A percentile compares a stretch with the other conserved stretches of the same genome.
Conservation (phyloP, 2,113 vertebrate species). For the Procavia capensis region DNA sequence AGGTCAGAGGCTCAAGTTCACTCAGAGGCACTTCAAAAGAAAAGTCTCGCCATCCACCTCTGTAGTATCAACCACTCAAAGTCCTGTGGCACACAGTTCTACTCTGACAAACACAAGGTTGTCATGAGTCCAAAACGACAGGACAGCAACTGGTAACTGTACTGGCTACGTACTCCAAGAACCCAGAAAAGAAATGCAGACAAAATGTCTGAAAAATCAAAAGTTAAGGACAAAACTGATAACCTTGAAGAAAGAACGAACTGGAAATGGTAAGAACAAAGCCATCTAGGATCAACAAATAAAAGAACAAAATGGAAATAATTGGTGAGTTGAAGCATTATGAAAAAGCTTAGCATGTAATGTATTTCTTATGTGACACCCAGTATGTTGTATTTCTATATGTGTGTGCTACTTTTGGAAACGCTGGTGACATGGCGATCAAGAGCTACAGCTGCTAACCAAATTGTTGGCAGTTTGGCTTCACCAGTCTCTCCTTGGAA, state of each 20-base stretch:
- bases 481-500: too few relatives aligned
- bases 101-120: neutral
- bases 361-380: neutral
- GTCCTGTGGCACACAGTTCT: neutral
- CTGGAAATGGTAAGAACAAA: neutral
- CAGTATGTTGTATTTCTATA: neutral
- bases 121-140: too few relatives aligned
- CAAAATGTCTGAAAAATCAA: neutral
- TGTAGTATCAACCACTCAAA: neutral
- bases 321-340: neutral
- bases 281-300: neutral
- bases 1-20: neutral
- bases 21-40: neutral
- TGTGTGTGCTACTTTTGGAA: neutral
- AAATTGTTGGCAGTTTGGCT: too few relatives aligned
- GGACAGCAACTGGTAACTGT: neutral
- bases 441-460: too few relatives aligned
- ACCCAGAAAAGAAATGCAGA: neutral
- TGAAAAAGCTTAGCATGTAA: neutral
- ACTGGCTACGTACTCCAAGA: neutral
- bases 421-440: too few relatives aligned
- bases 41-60: neutral
- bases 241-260: neutral
- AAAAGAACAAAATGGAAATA: slow-evolving; percentile 34
- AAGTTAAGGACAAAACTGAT: neutral